These are phyloP conservation scores for Neoniphon sammara DNA, from an alignment of 2,797 vertebrate genomes.

Conservation along the genomic window DNA sequence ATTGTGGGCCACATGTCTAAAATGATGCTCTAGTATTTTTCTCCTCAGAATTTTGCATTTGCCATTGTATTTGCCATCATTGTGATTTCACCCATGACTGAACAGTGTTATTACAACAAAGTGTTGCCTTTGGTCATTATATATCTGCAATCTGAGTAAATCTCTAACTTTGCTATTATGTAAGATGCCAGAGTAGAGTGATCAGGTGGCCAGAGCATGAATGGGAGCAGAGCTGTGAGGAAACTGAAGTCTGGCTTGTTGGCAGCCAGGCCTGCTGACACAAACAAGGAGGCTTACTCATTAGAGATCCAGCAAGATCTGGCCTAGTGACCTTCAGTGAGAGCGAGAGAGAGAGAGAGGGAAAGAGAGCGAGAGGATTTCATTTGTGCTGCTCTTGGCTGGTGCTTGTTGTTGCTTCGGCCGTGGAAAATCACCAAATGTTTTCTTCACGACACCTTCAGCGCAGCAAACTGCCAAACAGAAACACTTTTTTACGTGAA, in stretches of 20 bases:
- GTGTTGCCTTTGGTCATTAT: constrained; percentile 41
- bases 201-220: constrained; percentile 67
- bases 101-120: constrained; percentile 46
- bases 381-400: constrained; percentile 74
- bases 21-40: not conserved
- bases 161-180: constrained; percentile 20
- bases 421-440: constrained; percentile 67
- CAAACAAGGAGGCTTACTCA: constrained; percentile 66
- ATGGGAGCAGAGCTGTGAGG: constrained; percentile 54
- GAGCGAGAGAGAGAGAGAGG: constrained; percentile 19
- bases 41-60: constrained; percentile 15
- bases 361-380: constrained; percentile 42
- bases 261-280: constrained; percentile 56
- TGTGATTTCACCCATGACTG: constrained; percentile 41
- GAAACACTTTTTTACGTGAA: constrained; percentile 3
- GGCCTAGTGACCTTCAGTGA: constrained; percentile 43
- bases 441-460: constrained; percentile 50
- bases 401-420: constrained; percentile 36
- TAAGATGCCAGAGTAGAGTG: constrained; percentile 40
- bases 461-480: constrained; percentile 23
- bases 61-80: constrained; percentile 6
- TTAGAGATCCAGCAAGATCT: constrained; percentile 48
- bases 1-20: not conserved
- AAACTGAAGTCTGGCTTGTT: constrained; percentile 57
- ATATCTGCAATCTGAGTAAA: constrained; percentile 33